These are phyloP conservation scores for Glossosoma conforme DNA, from an alignment of 1,140 invertebrate species.

Conservation along the genomic window DNA sequence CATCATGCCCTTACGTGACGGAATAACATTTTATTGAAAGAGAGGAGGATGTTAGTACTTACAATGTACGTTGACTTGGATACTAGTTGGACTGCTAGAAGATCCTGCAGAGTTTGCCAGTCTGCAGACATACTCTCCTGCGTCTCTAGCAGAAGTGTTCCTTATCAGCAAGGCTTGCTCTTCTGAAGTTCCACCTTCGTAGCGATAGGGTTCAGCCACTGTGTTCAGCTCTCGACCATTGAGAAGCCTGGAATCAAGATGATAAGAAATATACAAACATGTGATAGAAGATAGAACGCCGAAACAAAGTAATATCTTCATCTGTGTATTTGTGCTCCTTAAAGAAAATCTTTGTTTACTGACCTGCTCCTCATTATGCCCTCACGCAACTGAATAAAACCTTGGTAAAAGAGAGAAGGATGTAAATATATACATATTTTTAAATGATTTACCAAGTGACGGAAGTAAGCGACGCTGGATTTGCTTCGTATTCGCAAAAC, in stretches of 20 bases:
- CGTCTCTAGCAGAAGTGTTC: conserved; percentile 69
- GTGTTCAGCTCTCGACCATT: conserved; percentile 60
- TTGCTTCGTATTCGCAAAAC: conserved; percentile 75
- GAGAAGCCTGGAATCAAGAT: conserved; percentile 64
- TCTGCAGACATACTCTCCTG: conserved; percentile 75
- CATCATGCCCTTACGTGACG: too few species aligned
- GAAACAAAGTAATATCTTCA: too few species aligned
- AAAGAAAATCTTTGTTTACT: too few species aligned
- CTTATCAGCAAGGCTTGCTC: conserved; percentile 71
- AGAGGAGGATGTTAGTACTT: too few species aligned
- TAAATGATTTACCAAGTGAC: conserved; percentile 67
- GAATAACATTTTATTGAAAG: too few species aligned
- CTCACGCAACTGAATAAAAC: too few species aligned
- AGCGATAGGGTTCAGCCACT: conserved; percentile 59
- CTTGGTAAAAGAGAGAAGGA: too few species aligned
- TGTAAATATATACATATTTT: too few species aligned
- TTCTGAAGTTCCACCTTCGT: conserved; percentile 67
- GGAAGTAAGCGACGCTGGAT: conserved; percentile 67
- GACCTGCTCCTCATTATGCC: too few species aligned
- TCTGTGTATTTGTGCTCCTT: too few species aligned
- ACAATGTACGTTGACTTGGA: conserved; percentile 75
- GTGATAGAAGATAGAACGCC: too few species aligned
- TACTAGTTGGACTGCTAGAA: conserved; percentile 61
- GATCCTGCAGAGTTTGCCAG: conserved; percentile 71
- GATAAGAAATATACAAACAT: too few species aligned